phyloP scores from a whole-genome alignment of 2,797 vertebrate genomes.

The Gadopsis marmoratus region DNA sequence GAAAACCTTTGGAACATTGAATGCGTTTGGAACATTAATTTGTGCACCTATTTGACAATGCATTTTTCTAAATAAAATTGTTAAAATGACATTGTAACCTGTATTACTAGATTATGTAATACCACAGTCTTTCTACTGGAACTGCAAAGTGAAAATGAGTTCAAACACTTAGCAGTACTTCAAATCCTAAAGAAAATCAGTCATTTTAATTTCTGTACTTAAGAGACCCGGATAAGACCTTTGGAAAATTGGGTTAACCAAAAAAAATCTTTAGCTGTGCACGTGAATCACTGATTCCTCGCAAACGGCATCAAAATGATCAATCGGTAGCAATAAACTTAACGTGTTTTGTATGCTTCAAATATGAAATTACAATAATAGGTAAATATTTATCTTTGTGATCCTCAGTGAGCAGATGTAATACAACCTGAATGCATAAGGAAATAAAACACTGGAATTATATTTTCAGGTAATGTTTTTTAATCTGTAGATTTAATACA shows the following conservation, averaged over 20 bases:
- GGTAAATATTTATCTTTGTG: not conserved
- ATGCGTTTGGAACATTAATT: conserved; percentile 21
- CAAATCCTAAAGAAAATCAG: not conserved
- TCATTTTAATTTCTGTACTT: not conserved
- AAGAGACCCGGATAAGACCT: not conserved
- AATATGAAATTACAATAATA: not conserved
- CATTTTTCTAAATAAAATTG: conserved; percentile 67
- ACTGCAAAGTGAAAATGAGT: not conserved
- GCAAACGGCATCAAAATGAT: not conserved
- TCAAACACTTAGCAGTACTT: not conserved
- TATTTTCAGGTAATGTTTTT: conserved; percentile 48
- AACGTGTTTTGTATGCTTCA: not conserved
- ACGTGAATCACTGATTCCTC: not conserved
- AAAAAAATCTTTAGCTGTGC: not conserved
- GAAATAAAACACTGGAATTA: conserved; percentile 21
- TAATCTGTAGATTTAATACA: conserved; percentile 73
- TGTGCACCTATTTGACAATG: conserved; percentile 20
- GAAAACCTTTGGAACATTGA: too few species aligned
- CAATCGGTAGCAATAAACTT: not conserved
- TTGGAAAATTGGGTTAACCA: not conserved
- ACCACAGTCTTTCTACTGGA: not conserved
- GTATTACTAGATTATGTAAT: not conserved
- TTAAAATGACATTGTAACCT: conserved; percentile 33
- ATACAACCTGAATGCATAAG: not conserved
- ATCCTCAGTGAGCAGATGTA: not conserved